phyloP scores from a whole-genome alignment of 2,797 vertebrate species.

The Coilia nasus region DNA sequence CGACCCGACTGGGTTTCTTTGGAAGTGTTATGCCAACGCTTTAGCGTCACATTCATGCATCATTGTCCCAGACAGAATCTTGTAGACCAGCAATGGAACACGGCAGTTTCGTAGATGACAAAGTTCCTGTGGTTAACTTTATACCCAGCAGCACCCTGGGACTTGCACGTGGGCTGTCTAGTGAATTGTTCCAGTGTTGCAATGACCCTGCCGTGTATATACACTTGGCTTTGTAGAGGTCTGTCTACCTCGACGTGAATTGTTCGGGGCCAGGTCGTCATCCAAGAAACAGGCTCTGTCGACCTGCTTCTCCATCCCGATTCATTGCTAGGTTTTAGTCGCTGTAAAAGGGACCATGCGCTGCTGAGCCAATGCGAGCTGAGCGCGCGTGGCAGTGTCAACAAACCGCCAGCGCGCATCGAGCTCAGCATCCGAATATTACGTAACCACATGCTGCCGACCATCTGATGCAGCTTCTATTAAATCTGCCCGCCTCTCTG shows the following conservation, averaged over 20 bases:
- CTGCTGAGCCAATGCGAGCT: neutral
- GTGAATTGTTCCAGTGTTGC: neutral
- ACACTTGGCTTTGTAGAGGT: neutral
- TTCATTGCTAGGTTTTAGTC: neutral
- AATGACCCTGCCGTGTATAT: neutral
- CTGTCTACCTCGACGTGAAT: neutral
- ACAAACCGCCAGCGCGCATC: conserved; percentile 8
- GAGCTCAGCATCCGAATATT: neutral
- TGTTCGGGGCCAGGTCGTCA: neutral
- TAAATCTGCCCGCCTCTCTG: neutral
- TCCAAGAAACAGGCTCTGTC: neutral
- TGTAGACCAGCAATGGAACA: neutral
- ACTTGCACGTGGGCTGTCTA: neutral
- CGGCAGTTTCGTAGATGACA: neutral
- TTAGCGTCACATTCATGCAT: neutral
- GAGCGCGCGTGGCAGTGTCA: neutral
- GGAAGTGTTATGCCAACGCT: too few species aligned
- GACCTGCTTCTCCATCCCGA: neutral
- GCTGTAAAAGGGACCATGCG: neutral
- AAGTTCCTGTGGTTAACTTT: neutral
- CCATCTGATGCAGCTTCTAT: neutral
- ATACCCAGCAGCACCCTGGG: neutral
- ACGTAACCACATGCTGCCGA: neutral
- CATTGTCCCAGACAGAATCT: neutral
- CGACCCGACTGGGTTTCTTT: too few species aligned